Conservation (phyloP, 2,888 invertebrate species). For the Chalcosyrphus nemorum region DNA sequence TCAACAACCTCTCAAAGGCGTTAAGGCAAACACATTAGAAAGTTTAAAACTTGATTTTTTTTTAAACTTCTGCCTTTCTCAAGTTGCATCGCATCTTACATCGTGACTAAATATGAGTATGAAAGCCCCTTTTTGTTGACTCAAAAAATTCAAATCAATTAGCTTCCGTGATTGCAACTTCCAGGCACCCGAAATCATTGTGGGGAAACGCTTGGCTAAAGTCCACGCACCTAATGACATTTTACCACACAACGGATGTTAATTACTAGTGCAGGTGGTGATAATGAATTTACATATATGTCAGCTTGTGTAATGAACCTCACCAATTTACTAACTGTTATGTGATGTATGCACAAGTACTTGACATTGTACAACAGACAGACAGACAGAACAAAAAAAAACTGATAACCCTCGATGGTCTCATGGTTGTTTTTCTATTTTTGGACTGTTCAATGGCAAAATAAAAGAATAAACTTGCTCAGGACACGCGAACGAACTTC, state of each 20-base stretch:
- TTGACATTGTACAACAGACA: constrained; percentile 1
- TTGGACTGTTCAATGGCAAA: background rate
- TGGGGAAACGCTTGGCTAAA: background rate
- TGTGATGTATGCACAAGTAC: background rate
- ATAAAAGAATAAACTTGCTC: background rate
- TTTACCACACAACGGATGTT: background rate
- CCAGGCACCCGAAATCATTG: background rate
- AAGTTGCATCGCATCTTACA: no score
- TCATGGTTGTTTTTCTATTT: background rate
- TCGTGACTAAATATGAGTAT: no score
- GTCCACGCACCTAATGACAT: background rate
- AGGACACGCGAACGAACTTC: constrained; percentile 1
- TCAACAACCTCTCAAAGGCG: no score
- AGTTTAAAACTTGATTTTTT: no score
- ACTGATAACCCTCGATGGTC: background rate
- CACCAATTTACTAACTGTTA: background rate
- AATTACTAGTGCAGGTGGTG: background rate
- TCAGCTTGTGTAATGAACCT: background rate
- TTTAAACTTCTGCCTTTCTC: no score
- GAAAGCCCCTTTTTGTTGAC: no score
- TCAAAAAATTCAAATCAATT: background rate
- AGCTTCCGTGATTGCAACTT: background rate
- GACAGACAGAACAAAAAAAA: background rate
- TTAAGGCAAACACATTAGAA: no score
- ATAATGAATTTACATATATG: background rate